Evolutionary conservation across 2,888 invertebrate species (phyloP).

Genomic region (Cephus runcator): DNA sequence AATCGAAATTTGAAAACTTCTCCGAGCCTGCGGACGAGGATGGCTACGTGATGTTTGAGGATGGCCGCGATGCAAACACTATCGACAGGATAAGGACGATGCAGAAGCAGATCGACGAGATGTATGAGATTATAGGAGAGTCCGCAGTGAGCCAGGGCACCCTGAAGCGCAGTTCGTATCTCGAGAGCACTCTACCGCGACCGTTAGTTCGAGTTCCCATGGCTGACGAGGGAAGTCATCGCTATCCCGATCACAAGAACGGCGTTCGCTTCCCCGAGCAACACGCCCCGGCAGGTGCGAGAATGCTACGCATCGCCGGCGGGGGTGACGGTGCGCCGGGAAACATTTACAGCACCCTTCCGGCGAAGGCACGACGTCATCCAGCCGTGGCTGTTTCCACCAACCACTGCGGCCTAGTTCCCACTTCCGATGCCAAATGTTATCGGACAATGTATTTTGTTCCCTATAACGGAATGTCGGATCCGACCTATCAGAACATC

Average conservation of each 20-base stretch:
- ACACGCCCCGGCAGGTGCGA: conserved; percentile 28
- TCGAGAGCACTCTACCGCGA: conserved; percentile 49
- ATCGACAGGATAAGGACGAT: conserved; percentile 60
- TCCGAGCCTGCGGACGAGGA: conserved; percentile 13
- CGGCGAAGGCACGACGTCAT: conserved; percentile 26
- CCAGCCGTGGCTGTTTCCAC: conserved; percentile 33
- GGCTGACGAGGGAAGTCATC: conserved; percentile 28
- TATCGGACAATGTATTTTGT: conserved; percentile 63
- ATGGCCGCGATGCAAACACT: conserved; percentile 47
- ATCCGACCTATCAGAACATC: conserved; percentile 62
- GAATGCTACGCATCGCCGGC: conserved; percentile 49
- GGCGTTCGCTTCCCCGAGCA: conserved; percentile 48
- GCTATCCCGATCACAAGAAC: conserved; percentile 49
- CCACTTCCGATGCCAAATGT: conserved; percentile 48
- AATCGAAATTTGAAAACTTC: conserved; percentile 1
- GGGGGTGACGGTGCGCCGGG: conserved; percentile 38
- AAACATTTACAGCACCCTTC: conserved; percentile 43
- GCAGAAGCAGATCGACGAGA: conserved; percentile 58
- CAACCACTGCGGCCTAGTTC: conserved; percentile 45
- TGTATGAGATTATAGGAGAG: conserved; percentile 61
- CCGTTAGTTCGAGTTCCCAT: conserved; percentile 26
- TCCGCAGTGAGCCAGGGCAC: conserved; percentile 44
- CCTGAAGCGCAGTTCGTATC: conserved; percentile 46
- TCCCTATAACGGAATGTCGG: conserved; percentile 57
- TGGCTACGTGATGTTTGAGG: conserved; percentile 20